These are phyloP conservation scores for Lepus oiostolus DNA, from an alignment of 2,797 vertebrate genomes.

Conservation along the genomic window DNA sequence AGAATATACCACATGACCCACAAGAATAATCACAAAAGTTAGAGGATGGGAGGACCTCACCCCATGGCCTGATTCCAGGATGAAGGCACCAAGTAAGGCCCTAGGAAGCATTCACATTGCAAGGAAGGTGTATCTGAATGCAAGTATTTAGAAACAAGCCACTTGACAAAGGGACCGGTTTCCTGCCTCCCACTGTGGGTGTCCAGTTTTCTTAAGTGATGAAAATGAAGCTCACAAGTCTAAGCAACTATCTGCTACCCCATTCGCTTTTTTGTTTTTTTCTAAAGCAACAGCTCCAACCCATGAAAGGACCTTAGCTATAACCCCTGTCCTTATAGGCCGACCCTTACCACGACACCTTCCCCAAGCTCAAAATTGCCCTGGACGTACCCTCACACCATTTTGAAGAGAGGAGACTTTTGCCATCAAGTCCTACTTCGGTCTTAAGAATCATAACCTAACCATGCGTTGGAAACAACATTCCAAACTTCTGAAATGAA, in stretches of 20 bases:
- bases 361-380: background rate
- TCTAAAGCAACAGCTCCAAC: slow-evolving; percentile 32
- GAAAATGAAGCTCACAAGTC: slow-evolving; percentile 59
- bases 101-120: slow-evolving; percentile 63
- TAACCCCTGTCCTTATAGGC: background rate
- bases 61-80: background rate
- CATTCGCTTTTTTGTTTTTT: background rate
- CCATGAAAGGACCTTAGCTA: slow-evolving; percentile 28
- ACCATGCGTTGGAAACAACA: slow-evolving; percentile 44
- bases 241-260: slow-evolving; percentile 41
- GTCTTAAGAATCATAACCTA: slow-evolving; percentile 58
- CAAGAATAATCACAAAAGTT: slow-evolving; percentile 63
- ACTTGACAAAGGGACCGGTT: slow-evolving; percentile 37
- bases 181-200: slow-evolving; percentile 10
- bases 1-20: slow-evolving; percentile 58
- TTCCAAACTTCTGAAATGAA: slow-evolving; percentile 59
- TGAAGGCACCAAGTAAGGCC: slow-evolving; percentile 51
- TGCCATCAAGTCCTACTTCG: slow-evolving; percentile 54
- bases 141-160: slow-evolving; percentile 62
- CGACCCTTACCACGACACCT: background rate
- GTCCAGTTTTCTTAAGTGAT: slow-evolving; percentile 35
- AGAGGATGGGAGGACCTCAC: slow-evolving; percentile 13
- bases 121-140: slow-evolving; percentile 46
- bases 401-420: background rate
- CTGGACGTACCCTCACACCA: background rate